Conservation (phyloP, 2,797 vertebrate species). For the Sebastes elongatus region DNA sequence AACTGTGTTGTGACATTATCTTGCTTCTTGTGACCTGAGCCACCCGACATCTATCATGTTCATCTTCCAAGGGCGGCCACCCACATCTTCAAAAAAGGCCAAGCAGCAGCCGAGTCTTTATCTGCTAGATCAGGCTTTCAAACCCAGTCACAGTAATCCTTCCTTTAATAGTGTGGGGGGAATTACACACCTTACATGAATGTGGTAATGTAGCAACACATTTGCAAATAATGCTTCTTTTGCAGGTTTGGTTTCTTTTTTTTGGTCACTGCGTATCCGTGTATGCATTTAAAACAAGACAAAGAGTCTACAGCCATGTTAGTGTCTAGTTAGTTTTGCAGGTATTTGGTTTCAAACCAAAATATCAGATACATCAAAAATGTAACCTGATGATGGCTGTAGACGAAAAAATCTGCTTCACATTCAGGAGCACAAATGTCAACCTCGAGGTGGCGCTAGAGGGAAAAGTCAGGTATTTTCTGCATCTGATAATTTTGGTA, state of each 20-base stretch:
- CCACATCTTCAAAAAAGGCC: background rate
- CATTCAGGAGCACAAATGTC: no score
- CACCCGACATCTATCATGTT: background rate
- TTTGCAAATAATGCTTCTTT: background rate
- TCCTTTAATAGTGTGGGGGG: background rate
- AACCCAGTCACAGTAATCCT: background rate
- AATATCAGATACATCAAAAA: no score
- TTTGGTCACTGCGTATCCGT: background rate
- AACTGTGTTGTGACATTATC: constrained; percentile 22
- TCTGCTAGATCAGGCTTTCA: background rate
- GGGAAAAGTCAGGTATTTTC: no score
- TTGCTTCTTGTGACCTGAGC: background rate
- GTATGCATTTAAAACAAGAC: background rate
- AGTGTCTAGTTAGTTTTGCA: no score
- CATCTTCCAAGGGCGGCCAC: background rate
- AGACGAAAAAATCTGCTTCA: no score
- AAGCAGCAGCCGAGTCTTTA: background rate
- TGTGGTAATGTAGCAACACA: background rate
- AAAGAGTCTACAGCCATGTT: background rate
- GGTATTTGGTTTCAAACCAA: no score
- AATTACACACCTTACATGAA: background rate
- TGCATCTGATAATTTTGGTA: no score
- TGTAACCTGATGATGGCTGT: no score
- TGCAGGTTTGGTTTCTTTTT: background rate
- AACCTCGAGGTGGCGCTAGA: no score